A percentile compares a stretch with the other conserved stretches of the same genome.
These are phyloP conservation scores for Drosophila nr. perissopoda DNA, from an alignment of 2,888 invertebrate species.

Conservation along the genomic window DNA sequence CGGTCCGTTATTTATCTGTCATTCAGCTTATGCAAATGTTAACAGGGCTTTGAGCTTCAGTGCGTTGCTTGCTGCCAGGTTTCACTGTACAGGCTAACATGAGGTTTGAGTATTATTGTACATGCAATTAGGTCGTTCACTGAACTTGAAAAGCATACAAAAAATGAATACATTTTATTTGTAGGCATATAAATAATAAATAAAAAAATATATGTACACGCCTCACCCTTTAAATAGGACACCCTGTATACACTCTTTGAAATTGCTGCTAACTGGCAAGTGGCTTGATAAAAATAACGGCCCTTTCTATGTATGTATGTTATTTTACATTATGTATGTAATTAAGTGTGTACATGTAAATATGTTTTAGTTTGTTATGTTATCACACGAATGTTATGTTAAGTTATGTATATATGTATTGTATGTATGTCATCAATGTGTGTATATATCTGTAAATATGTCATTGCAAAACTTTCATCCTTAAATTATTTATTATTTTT, in stretches of 20 bases:
- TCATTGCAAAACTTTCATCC: slow-evolving; percentile 15
- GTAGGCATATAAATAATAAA: not conserved
- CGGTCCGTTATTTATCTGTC: not conserved
- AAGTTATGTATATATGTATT: not conserved
- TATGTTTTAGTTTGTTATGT: not conserved
- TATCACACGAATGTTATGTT: not conserved
- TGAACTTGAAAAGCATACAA: slow-evolving; percentile 51
- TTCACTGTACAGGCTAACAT: slow-evolving; percentile 14
- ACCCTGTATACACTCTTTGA: not conserved
- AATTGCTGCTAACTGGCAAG: not conserved
- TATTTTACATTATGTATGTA: too few species aligned
- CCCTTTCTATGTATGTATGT: too few species aligned
- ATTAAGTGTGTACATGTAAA: too few species aligned
- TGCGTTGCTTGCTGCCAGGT: slow-evolving; percentile 11
- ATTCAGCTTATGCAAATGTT: slow-evolving; percentile 44
- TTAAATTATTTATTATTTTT: slow-evolving; percentile 2
- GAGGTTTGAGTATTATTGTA: not conserved
- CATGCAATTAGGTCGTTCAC: slow-evolving; percentile 27
- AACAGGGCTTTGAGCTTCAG: slow-evolving; percentile 13
- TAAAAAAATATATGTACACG: not conserved
- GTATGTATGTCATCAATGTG: not conserved
- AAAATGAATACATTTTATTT: too few species aligned
- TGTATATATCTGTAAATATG: not conserved
- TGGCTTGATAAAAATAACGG: not conserved
- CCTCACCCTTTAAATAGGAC: not conserved